Evolutionary conservation across 2,888 invertebrate species (phyloP).

Genomic region (Noctua janthina): DNA sequence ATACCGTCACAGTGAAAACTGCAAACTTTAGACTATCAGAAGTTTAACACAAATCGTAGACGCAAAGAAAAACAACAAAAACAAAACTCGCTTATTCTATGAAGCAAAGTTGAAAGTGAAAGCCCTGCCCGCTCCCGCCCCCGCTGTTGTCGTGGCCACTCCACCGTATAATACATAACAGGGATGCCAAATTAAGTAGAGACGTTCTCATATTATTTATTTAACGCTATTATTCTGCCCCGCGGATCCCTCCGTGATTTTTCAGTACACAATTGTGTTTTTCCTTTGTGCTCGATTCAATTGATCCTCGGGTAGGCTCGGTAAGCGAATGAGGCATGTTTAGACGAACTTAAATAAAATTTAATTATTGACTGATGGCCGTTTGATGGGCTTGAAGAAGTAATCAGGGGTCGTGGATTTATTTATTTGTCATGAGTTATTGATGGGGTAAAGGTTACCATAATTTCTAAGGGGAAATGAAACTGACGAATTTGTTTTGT

Average conservation of each 20-base stretch:
- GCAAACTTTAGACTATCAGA: neutral
- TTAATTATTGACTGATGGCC: constrained; percentile 51
- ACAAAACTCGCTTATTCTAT: no score
- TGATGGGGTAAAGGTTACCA: neutral
- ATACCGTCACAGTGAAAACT: neutral
- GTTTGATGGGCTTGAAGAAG: constrained; percentile 46
- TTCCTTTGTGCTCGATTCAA: constrained; percentile 61
- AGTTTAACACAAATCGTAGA: neutral
- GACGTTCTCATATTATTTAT: constrained; percentile 73
- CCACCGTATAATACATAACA: constrained; percentile 50
- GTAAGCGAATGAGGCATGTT: constrained; percentile 32
- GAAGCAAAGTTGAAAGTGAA: neutral
- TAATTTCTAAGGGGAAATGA: neutral
- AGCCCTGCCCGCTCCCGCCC: neutral
- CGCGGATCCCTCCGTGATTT: constrained; percentile 66
- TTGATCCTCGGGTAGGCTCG: constrained; percentile 48
- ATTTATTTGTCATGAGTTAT: constrained; percentile 6
- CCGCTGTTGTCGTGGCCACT: constrained; percentile 29
- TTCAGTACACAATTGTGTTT: constrained; percentile 67
- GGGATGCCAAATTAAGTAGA: constrained; percentile 72
- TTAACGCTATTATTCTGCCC: constrained; percentile 71
- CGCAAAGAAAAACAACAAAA: neutral
- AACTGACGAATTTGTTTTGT: neutral
- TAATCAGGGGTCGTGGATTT: constrained; percentile 22
- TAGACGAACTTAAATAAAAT: constrained; percentile 55